A percentile compares a stretch with the other conserved stretches of the same genome.
phyloP scores from a whole-genome alignment of 2,888 invertebrate genomes.

The Stenodema calcarata region DNA sequence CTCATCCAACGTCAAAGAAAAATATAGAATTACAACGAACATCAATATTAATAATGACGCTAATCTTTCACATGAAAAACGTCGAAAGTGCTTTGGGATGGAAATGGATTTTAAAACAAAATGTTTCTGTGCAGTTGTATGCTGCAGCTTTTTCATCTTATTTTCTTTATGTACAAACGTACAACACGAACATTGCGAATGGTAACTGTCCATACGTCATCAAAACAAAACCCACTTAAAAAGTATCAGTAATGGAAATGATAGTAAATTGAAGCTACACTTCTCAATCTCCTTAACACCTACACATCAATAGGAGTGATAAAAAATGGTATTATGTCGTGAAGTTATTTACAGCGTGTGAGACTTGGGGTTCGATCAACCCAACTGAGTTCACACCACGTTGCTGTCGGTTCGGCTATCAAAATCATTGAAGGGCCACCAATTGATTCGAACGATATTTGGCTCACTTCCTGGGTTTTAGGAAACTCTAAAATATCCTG shows the following conservation, averaged over 20 bases:
- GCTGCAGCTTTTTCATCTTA: neutral
- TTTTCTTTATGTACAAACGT: neutral
- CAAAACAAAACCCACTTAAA: neutral
- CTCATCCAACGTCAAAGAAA: slow-evolving; percentile 3
- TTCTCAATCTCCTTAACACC: neutral
- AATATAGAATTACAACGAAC: slow-evolving; percentile 15
- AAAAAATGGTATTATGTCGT: neutral
- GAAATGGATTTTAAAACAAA: neutral
- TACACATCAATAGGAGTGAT: neutral
- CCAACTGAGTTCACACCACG: no score
- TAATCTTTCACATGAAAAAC: neutral
- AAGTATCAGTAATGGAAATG: neutral
- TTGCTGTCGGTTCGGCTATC: no score
- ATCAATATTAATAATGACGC: slow-evolving; percentile 2
- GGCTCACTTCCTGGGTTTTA: no score
- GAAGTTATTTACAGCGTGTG: neutral
- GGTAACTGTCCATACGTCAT: neutral
- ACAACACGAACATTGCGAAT: neutral
- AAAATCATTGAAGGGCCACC: no score
- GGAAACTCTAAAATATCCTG: no score
- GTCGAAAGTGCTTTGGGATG: neutral
- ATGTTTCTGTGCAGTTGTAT: neutral
- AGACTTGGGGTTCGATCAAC: no score
- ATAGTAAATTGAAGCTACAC: neutral
- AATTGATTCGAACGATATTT: no score